Base-by-base conservation (phyloP, 2,113 vertebrate genomes). In the Leucopsar rothschildi region DNA sequence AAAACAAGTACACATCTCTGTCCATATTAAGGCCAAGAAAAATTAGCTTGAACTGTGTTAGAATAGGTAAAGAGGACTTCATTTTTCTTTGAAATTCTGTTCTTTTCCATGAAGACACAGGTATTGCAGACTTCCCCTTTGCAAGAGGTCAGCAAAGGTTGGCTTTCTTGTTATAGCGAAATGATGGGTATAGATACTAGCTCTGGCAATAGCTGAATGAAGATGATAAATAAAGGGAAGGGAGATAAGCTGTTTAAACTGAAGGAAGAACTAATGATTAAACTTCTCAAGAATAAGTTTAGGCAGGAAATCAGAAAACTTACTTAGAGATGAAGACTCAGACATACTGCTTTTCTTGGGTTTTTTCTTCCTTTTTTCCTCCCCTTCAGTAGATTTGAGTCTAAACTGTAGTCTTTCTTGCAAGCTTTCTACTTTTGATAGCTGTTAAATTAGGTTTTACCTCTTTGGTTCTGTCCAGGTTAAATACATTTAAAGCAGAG, bases 401-500 rank as follows among this genome's bases (percentile, higher is more conserved):
- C 25, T 86, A 59, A 91, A 64, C 19, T 28, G 55, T 22, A 69
- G 77, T 69, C 68, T 70, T 69, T 85, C 88, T 69, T 91, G 56
- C 22, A 84, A 86, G 22, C 33, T 84, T 90, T 61, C 72, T 88
- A 50, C 35, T 39, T 92, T 79, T 96, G 93, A 98, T 72, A 92
- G 94, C 80, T 96, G 88, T 96, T 97, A 97, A 97, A 98, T 97
- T 95, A 93, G 68, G 39, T 94, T 97, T 97, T 80, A 90, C 44
- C 76, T 93, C 35, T 83, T 92, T 69, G 80, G 49, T 97, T 97
- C 91, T 76, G 86, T 88, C 85, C 82, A 96, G 92, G 97, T 96
- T 96, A 97, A 97, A 96, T 93, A 94, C 75, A 95, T 96, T 97
- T 97, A 95, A 82, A 97, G 89, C 92, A 84, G 92, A 97, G 95